Conservation (phyloP, 2,113 vertebrate species). For the Anhinga rufa region DNA sequence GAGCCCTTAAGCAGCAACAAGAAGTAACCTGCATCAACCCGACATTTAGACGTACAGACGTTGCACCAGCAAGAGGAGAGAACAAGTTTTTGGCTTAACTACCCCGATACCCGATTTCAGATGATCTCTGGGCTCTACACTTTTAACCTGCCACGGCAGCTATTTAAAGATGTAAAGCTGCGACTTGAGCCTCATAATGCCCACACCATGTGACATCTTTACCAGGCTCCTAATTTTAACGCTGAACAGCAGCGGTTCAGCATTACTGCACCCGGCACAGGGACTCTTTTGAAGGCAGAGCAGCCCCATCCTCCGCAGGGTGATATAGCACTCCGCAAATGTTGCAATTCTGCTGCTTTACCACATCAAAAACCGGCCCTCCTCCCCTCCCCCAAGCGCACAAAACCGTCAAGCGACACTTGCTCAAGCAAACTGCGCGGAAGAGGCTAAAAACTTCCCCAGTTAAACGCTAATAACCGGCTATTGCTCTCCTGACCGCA, state of each 20-base stretch:
- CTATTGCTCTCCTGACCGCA: neutral
- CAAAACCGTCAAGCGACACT: neutral
- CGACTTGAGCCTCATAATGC: neutral
- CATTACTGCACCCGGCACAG: neutral
- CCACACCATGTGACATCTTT: neutral
- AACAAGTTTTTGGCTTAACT: neutral
- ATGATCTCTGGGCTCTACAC: neutral
- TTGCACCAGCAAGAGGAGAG: neutral
- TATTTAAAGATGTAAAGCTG: constrained; percentile 34
- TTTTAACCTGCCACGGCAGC: neutral
- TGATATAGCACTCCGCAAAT: neutral
- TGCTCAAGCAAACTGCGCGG: neutral
- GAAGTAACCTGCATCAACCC: neutral
- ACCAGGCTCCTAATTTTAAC: neutral
- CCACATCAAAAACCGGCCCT: neutral
- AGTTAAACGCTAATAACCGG: too few species aligned
- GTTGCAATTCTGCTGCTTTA: neutral
- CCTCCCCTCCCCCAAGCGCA: neutral
- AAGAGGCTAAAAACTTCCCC: neutral
- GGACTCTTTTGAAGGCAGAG: neutral
- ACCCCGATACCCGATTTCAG: neutral
- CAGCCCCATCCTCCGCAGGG: neutral
- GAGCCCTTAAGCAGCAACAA: neutral
- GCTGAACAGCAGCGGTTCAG: neutral
- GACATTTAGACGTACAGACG: fast-evolving